Evolutionary conservation across 2,888 invertebrate species (phyloP).

Genomic region (Notodonta dromedarius): DNA sequence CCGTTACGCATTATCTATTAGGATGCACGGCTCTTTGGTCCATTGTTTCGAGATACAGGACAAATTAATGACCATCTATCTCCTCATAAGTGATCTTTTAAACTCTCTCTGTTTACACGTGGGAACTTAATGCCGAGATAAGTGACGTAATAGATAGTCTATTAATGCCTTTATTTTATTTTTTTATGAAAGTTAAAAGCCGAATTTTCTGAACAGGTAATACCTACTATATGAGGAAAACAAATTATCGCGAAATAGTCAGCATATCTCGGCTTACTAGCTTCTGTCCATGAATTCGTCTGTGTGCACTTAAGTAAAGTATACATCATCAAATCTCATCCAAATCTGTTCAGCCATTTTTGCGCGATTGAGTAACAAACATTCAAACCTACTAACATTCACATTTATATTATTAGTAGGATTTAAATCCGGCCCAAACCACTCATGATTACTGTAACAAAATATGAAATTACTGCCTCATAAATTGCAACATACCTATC

Average conservation of each 20-base stretch:
- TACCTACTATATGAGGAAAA: no score
- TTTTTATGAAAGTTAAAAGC: background rate
- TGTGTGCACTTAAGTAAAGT: no score
- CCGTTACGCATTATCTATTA: slow-evolving; percentile 58
- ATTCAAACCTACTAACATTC: no score
- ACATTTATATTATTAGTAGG: no score
- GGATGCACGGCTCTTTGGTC: slow-evolving; percentile 64
- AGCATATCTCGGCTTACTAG: background rate
- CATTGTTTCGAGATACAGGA: slow-evolving; percentile 69
- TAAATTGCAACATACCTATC: slow-evolving; percentile 18
- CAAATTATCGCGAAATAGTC: no score
- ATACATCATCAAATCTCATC: no score
- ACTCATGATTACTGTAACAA: background rate
- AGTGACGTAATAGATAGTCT: slow-evolving; percentile 10
- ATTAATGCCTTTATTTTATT: slow-evolving; percentile 29
- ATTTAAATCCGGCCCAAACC: background rate
- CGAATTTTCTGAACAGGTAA: no score
- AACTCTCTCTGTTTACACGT: slow-evolving; percentile 37
- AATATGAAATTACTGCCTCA: background rate
- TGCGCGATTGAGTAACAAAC: no score
- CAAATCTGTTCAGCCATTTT: no score
- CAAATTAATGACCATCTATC: slow-evolving; percentile 71
- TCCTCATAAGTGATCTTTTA: slow-evolving; percentile 52
- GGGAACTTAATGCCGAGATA: slow-evolving; percentile 31
- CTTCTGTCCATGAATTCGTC: background rate